Base-by-base conservation (phyloP, 2,888 invertebrate species). In the Cephus spinipes region DNA sequence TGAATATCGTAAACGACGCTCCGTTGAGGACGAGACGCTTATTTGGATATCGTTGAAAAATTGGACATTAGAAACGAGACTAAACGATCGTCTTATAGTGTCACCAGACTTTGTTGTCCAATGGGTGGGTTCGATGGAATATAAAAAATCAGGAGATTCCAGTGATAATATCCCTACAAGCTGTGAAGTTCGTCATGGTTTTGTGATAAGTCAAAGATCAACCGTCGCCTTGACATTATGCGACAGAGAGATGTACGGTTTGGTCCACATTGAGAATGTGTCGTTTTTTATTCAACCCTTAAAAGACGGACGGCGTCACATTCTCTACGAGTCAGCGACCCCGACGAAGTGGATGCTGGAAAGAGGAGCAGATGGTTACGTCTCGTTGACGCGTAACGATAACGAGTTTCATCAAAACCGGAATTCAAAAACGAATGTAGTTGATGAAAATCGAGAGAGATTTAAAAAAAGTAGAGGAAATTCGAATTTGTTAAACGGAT, bases 161-260 rank as follows among this genome's bases (percentile, higher is more conserved):
- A 71, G 31, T 12, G n/a, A 15, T n/a, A 74, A 34, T n/a, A 68
- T 73, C 75, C 35, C 73, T 12, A 69, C 73, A 35, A 76, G 77
- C 6, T 89, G 89, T 75, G 79, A 86, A 71, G 78, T 83, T 74
- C 81, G 85, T 6, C 81, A 82, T 31, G 89, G 88, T 31, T 81
- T 77, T 4, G 76, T 87, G 30, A 73, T 83, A 3, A 79, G 82
- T 91, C 68, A 89, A 91, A 77, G 92, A 92, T 94, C 94, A 0
- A 86, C 92, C 11, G 94, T 92, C 3, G 92, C 93, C 1, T 90
- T 94, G 77, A 94, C 94, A 1, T 92, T 94, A 75, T 94, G 94
- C 83, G 91, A 89, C 0, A 92, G 92, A 15, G 92, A 93, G 83
- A 89, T 94, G 80, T 94, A 93, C 80, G 94, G 94, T 6, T 85